Conservation (phyloP, 1,140 invertebrate species). For the Meloidogyne exigua region DNA sequence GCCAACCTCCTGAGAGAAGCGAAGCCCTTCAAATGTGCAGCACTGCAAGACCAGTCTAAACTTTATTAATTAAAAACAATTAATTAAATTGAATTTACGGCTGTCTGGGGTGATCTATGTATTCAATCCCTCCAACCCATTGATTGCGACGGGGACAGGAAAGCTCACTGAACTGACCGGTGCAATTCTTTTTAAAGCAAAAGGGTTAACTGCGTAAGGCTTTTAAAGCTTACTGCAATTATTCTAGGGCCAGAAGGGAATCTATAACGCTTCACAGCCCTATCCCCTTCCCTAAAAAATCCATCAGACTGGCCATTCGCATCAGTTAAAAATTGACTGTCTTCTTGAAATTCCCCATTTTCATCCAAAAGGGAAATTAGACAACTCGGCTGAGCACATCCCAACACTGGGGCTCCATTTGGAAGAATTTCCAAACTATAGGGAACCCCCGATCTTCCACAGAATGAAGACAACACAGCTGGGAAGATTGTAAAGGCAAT, state of each 20-base stretch:
- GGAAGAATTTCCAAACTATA: constrained; percentile 51
- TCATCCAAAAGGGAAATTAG: constrained; percentile 46
- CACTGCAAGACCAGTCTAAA: constrained; percentile 58
- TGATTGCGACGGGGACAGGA: constrained; percentile 60
- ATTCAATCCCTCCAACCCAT: constrained; percentile 62
- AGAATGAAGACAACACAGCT: constrained; percentile 42
- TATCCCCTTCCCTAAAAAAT: constrained; percentile 58
- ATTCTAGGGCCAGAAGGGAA: constrained; percentile 48
- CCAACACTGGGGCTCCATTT: constrained; percentile 57
- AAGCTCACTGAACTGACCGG: constrained; percentile 54
- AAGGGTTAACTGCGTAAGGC: no score
- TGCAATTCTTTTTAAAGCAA: constrained; percentile 52
- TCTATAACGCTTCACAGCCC: constrained; percentile 45
- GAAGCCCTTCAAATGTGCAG: constrained; percentile 60
- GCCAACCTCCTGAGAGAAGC: constrained; percentile 61
- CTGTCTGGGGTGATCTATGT: constrained; percentile 61
- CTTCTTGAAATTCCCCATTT: constrained; percentile 46
- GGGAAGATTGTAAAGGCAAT: background rate
- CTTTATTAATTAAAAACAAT: background rate
- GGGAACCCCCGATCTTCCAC: constrained; percentile 56
- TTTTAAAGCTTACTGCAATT: constrained; percentile 42
- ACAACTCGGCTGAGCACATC: constrained; percentile 59
- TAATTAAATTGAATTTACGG: constrained; percentile 49
- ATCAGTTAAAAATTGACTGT: constrained; percentile 53
- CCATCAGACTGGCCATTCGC: constrained; percentile 54